Conservation (phyloP, 2,888 invertebrate genomes). For the Agriopis marginaria region DNA sequence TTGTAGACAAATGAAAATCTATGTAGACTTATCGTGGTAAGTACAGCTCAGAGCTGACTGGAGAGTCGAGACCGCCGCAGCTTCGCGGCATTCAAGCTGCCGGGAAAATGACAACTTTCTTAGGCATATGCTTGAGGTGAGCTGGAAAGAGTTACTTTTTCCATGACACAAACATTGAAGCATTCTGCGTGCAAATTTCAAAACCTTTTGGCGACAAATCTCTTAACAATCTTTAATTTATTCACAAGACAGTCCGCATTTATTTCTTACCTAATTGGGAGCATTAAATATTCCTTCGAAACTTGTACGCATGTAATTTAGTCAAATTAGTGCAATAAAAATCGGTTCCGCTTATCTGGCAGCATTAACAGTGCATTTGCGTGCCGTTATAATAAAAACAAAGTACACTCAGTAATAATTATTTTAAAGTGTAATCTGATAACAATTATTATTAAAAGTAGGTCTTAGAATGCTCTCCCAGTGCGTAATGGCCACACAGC, state of each 20-base stretch:
- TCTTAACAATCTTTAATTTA: conserved; percentile 13
- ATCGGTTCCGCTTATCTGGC: conserved; percentile 54
- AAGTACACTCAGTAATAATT: conserved; percentile 52
- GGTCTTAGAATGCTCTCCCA: conserved; percentile 38
- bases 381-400: conserved; percentile 52
- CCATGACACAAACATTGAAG: not conserved
- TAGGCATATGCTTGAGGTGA: no score
- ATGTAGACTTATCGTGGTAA: not conserved
- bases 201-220: conserved; percentile 3
- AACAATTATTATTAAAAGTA: conserved; percentile 49
- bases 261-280: conserved; percentile 43
- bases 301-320: conserved; percentile 44
- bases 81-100: no score
- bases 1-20: not conserved
- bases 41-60: not conserved
- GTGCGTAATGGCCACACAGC: conserved; percentile 36
- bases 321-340: conserved; percentile 54
- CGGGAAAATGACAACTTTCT: not conserved
- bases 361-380: conserved; percentile 50
- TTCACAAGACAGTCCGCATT: conserved; percentile 23
- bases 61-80: no score
- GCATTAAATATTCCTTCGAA: conserved; percentile 47
- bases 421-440: conserved; percentile 54
- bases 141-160: no score
- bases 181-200: not conserved